Evolutionary conservation across 1,140 invertebrate species (phyloP), one percentile per base, ranked within the genome.

Genomic region (Lepidostoma basale): DNA sequence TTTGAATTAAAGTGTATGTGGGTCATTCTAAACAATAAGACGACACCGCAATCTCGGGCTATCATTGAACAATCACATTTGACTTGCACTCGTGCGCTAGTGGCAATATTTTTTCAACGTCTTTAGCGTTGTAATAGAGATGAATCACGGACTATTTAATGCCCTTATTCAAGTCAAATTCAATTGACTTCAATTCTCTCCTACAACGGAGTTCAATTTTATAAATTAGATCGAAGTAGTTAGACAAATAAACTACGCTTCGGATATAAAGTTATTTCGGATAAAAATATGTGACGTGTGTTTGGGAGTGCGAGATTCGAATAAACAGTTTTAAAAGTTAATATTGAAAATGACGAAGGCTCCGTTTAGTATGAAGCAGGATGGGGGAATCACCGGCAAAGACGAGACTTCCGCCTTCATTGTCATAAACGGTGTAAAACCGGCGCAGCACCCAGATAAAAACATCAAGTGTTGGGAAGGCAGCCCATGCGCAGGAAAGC

Each of bases 391-490:
- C 22, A 20, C 39, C 26, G 36, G 36, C 2, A 67, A 67, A 47
- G 64, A 67, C 39, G 64, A 67, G 25, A 59, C 26, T 6, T 67
- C 47, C 54, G 26, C 64, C 12, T 67, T 67, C 25, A 59, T 67
- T 4, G 64, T 59, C 16, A 12, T 18, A 3, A 30, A 30, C 14
- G 18, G 33, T 56, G 16, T 30, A 10, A 67, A 45, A 33, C 16
- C 39, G 16, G 6, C 28, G 26, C 6, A 25, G 16, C 16, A 4
- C 0, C 9, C 20, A 9, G 40, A 47, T 4, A 26, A 23, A 16
- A 40, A 49, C 22, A 8, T 54, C 3, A 59, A 45, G 22, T 12
- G 8, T 3, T 3, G 25, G 18, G 62, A 52, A 25, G 40, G 33
- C 18, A 25, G 20, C 9, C 12, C 42, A 10, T 67, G 47, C n/a